These are phyloP conservation scores for Cinclus cinclus DNA, from an alignment of 2,113 vertebrate species.

Conservation along the genomic window DNA sequence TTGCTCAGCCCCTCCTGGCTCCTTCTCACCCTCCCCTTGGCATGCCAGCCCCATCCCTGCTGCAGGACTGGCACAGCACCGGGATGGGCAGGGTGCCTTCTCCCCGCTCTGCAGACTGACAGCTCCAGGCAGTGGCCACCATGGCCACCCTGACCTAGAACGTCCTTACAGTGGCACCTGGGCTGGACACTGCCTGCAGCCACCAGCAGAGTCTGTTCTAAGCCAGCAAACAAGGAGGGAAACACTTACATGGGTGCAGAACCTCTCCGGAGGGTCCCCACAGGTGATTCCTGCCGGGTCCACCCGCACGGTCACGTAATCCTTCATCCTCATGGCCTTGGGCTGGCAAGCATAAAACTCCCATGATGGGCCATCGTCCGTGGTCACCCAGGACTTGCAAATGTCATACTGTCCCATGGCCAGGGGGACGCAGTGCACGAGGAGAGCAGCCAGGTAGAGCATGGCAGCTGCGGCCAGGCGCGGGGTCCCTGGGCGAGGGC, in stretches of 20 bases:
- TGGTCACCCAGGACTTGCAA: conserved; percentile 97
- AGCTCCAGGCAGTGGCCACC: background rate
- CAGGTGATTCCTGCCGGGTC: conserved; percentile 93
- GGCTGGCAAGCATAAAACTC: conserved; percentile 97
- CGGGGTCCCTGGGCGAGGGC: conserved; percentile 22
- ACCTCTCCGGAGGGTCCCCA: conserved; percentile 91
- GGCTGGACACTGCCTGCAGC: background rate
- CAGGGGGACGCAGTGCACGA: conserved; percentile 83
- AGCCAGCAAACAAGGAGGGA: background rate
- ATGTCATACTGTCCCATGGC: conserved; percentile 91
- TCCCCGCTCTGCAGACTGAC: background rate
- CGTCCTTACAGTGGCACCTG: background rate
- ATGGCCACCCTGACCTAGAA: background rate
- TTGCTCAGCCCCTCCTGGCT: background rate
- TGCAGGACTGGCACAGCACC: background rate
- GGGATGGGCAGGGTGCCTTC: background rate
- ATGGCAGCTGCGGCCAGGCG: conserved; percentile 76
- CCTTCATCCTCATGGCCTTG: conserved; percentile 87
- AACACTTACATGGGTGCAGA: conserved; percentile 95
- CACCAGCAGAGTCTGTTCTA: background rate
- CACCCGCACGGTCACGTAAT: conserved; percentile 89
- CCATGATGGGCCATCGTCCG: conserved; percentile 93
- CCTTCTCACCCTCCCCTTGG: background rate
- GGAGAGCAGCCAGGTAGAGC: conserved; percentile 79
- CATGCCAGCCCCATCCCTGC: background rate